Evolutionary conservation across 2,888 invertebrate genomes (phyloP).

Genomic region (Philhelius pedissequus): DNA sequence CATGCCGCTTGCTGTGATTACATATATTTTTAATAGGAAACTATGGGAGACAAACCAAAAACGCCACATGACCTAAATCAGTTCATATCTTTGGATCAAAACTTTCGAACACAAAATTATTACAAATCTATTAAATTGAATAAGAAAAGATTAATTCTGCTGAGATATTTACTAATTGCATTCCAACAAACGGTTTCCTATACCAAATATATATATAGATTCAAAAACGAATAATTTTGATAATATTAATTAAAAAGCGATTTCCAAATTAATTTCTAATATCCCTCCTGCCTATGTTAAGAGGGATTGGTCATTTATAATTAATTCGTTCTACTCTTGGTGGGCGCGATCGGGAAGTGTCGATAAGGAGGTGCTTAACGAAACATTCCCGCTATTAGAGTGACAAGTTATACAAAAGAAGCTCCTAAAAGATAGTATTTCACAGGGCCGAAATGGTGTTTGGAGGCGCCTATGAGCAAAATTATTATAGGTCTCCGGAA

Average conservation of each 20-base stretch:
- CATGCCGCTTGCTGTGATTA: not conserved
- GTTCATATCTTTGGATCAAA: slow-evolving; percentile 13
- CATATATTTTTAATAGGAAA: not conserved
- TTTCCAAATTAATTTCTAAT: slow-evolving; percentile 50
- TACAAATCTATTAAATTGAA: not conserved
- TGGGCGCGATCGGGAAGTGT: slow-evolving; percentile 46
- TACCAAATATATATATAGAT: not conserved
- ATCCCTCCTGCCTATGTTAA: slow-evolving; percentile 11
- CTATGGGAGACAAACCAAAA: not conserved
- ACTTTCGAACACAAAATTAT: not conserved
- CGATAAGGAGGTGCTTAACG: slow-evolving; percentile 55
- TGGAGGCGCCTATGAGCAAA: not conserved
- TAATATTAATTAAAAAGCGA: slow-evolving; percentile 63
- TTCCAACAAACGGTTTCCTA: slow-evolving; percentile 24
- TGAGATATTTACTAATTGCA: slow-evolving; percentile 49
- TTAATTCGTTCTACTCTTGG: slow-evolving; percentile 42
- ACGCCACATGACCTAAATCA: not conserved
- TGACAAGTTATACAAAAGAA: not conserved
- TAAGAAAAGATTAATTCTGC: slow-evolving; percentile 7
- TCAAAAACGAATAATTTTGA: slow-evolving; percentile 10
- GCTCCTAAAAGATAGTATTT: not conserved
- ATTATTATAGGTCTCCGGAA: no score
- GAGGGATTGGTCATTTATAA: slow-evolving; percentile 26
- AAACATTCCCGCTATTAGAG: not conserved
- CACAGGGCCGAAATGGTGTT: not conserved